Evolutionary conservation across 1,140 invertebrate species (phyloP).

Genomic region (Melitaea cinxia): DNA sequence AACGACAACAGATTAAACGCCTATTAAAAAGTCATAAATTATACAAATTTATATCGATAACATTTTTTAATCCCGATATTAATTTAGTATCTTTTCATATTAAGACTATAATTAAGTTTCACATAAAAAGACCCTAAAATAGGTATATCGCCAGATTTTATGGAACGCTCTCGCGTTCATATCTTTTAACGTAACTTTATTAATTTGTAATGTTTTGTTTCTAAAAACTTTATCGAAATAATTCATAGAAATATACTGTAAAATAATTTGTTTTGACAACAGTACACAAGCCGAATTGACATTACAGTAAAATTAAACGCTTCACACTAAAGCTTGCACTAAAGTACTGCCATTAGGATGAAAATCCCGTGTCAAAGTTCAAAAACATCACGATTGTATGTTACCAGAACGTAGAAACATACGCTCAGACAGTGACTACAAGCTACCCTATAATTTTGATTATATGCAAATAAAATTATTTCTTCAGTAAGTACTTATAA

Average conservation of each 20-base stretch:
- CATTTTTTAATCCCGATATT: constrained; percentile 69
- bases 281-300: no score
- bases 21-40: constrained; percentile 72
- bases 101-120: constrained; percentile 73
- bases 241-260: background rate
- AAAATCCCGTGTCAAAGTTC: no score
- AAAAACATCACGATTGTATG: no score
- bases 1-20: constrained; percentile 58
- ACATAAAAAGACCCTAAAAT: constrained; percentile 52
- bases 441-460: no score
- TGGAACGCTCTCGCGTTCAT: background rate
- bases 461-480: no score
- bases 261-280: no score
- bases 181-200: background rate
- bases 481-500: no score
- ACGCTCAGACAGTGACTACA: no score
- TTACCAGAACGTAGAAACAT: no score
- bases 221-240: background rate
- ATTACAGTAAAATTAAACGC: no score
- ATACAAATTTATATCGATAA: constrained; percentile 71
- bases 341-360: no score
- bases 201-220: background rate
- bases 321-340: no score
- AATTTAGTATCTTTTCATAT: constrained; percentile 68
- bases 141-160: constrained; percentile 32